phyloP scores from a whole-genome alignment of 1,140 invertebrate species.

The Leptopilina boulardi region DNA sequence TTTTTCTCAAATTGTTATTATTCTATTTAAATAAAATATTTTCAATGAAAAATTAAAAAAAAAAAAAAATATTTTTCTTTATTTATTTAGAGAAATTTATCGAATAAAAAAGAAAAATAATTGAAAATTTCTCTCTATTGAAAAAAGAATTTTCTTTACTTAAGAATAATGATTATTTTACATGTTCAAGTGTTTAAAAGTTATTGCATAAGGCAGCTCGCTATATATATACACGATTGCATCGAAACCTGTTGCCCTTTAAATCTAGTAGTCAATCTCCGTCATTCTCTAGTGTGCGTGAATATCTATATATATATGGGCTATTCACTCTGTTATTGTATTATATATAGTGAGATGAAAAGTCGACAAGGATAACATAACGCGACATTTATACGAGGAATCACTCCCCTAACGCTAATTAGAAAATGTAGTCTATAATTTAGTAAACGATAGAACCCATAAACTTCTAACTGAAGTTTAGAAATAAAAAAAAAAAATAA shows the following conservation, averaged over 20 bases:
- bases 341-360: slow-evolving; percentile 6
- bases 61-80: no score
- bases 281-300: slow-evolving; percentile 41
- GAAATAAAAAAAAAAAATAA: neutral
- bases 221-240: slow-evolving; percentile 43
- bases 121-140: neutral
- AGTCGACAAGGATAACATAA: slow-evolving; percentile 40
- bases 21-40: no score
- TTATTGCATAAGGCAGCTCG: slow-evolving; percentile 53
- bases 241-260: slow-evolving; percentile 69
- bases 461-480: neutral
- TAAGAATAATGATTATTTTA: slow-evolving; percentile 44
- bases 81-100: no score
- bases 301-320: slow-evolving; percentile 40
- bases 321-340: neutral
- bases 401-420: slow-evolving; percentile 37
- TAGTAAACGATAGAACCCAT: neutral
- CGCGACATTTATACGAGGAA: slow-evolving; percentile 60
- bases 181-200: slow-evolving; percentile 46
- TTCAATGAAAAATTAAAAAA: no score
- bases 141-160: neutral
- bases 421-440: slow-evolving; percentile 21
- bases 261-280: slow-evolving; percentile 45
- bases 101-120: neutral
- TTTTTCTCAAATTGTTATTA: no score